Conservation (phyloP, 2,888 invertebrate genomes). For the Eugnorisma glareosa region DNA sequence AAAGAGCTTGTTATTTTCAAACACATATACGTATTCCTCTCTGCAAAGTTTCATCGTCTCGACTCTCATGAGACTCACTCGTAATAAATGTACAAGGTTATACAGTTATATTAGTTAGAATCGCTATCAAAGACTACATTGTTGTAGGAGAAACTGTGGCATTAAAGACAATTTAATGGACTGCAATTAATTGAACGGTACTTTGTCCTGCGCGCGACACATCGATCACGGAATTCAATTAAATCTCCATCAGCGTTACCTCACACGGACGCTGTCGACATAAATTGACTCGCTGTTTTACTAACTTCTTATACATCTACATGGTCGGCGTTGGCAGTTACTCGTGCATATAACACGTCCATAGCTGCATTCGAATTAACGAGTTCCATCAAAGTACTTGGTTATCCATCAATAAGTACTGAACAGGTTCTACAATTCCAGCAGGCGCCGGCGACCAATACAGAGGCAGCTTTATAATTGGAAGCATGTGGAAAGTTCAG, state of each 20-base stretch:
- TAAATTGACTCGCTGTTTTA: slow-evolving; percentile 71
- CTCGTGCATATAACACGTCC: slow-evolving; percentile 74
- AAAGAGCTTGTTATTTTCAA: slow-evolving; percentile 46
- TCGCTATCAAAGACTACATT: slow-evolving; percentile 38
- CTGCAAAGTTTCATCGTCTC: slow-evolving; percentile 43
- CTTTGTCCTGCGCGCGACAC: slow-evolving; percentile 48
- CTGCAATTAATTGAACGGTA: slow-evolving; percentile 52
- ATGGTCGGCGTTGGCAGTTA: slow-evolving; percentile 71
- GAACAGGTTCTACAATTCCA: slow-evolving; percentile 51
- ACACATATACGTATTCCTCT: slow-evolving; percentile 28
- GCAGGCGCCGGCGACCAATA: slow-evolving; percentile 51
- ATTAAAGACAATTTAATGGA: slow-evolving; percentile 52
- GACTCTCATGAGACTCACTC: slow-evolving; percentile 46
- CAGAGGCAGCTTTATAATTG: slow-evolving; percentile 63
- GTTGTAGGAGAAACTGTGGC: slow-evolving; percentile 33
- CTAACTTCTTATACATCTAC: slow-evolving; percentile 47
- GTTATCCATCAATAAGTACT: slow-evolving; percentile 48
- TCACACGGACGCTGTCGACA: slow-evolving; percentile 74
- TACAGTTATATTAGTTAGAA: slow-evolving; percentile 27
- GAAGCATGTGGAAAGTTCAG: slow-evolving; percentile 80
- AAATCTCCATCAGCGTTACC: slow-evolving; percentile 72
- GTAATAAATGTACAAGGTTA: slow-evolving; percentile 33
- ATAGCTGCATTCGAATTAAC: slow-evolving; percentile 52
- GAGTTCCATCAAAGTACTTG: slow-evolving; percentile 39
- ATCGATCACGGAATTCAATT: slow-evolving; percentile 70